Evolutionary conservation across 2,113 vertebrate species (phyloP).

Genomic region (Oxygymnocypris stewartii): DNA sequence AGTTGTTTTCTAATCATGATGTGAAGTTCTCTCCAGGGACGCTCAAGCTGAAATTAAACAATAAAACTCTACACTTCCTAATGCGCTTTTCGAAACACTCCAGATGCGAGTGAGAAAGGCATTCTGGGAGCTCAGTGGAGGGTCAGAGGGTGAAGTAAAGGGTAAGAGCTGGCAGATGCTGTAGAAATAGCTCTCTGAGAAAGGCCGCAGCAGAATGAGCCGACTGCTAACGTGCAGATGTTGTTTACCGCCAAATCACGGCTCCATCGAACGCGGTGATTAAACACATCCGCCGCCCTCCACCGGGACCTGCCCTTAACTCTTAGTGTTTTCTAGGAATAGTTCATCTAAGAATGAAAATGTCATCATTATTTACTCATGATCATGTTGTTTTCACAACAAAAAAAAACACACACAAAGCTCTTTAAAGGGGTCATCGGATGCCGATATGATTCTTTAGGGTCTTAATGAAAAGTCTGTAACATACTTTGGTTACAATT

Average conservation of each 20-base stretch:
- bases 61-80: conserved; percentile 3
- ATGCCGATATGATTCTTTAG: no score
- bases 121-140: conserved; percentile 29
- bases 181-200: conserved; percentile 50
- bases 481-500: no score
- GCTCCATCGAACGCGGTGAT: conserved; percentile 54
- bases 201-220: conserved; percentile 52
- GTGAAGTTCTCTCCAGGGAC: neutral
- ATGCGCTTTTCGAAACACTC: neutral
- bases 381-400: neutral
- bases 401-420: neutral
- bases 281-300: conserved; percentile 47
- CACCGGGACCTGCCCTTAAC: conserved; percentile 31
- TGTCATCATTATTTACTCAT: neutral
- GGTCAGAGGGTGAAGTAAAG: conserved; percentile 21
- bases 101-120: conserved; percentile 2
- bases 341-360: neutral
- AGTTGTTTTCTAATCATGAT: neutral
- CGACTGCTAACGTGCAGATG: conserved; percentile 61
- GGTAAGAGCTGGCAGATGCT: conserved; percentile 51
- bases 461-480: no score
- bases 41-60: conserved; percentile 16
- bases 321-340: neutral
- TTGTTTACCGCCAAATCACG: conserved; percentile 58
- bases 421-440: neutral